A percentile compares a stretch with the other conserved stretches of the same genome.
These are phyloP conservation scores for Zaprionus africanus DNA, from an alignment of 1,140 invertebrate species.

Conservation along the genomic window DNA sequence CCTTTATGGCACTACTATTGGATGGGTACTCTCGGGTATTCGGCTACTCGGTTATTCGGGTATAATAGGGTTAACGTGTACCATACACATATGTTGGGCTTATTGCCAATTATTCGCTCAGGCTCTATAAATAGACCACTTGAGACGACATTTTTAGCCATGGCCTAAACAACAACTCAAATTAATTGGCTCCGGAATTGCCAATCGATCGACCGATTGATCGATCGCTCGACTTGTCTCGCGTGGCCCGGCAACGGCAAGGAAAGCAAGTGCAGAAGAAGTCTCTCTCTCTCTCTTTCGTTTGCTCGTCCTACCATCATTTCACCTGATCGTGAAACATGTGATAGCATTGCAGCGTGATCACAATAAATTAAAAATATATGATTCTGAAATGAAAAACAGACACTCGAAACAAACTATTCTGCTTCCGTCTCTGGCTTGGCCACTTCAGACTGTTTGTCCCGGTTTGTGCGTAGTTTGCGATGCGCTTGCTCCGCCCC, in stretches of 20 bases:
- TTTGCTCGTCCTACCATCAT: not conserved
- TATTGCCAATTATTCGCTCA: slow-evolving; percentile 66
- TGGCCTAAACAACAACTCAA: slow-evolving; percentile 24
- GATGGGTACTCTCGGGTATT: not conserved
- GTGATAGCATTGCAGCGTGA: slow-evolving; percentile 11
- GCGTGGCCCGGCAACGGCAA: slow-evolving; percentile 10
- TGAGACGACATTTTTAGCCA: slow-evolving; percentile 35
- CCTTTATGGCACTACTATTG: slow-evolving; percentile 2
- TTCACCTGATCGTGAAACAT: slow-evolving; percentile 29
- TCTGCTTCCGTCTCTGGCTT: slow-evolving; percentile 38
- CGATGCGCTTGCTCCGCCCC: slow-evolving; percentile 7
- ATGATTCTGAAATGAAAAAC: not conserved
- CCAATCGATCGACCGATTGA: slow-evolving; percentile 8
- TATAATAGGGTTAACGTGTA: not conserved
- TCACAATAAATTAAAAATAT: slow-evolving; percentile 13
- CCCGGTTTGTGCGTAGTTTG: slow-evolving; percentile 22
- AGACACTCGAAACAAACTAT: slow-evolving; percentile 23
- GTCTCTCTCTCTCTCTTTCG: not conserved
- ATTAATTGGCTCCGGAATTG: slow-evolving; percentile 16
- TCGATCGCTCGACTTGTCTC: not conserved
- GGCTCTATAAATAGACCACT: slow-evolving; percentile 60
- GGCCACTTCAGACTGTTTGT: slow-evolving; percentile 41
- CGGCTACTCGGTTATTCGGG: not conserved
- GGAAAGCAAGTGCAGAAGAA: not conserved
- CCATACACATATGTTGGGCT: slow-evolving; percentile 16